Conservation (phyloP, 2,797 vertebrate genomes). For the Danio tinwini region DNA sequence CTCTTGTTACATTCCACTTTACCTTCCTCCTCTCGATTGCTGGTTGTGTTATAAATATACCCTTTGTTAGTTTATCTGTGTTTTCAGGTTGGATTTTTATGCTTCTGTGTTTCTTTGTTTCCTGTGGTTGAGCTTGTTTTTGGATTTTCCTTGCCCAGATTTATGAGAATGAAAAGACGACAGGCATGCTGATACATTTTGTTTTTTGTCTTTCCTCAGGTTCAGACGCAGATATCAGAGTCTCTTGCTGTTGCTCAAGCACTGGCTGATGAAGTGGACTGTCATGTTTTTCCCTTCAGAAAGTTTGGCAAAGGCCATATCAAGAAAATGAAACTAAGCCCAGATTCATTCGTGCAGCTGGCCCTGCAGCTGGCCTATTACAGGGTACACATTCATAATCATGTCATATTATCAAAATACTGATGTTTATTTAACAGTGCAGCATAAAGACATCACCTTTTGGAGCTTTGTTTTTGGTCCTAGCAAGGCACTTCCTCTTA, state of each 20-base stretch:
- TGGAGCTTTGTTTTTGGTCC: background rate
- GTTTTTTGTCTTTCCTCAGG: slow-evolving; percentile 67
- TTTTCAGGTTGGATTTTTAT: no score
- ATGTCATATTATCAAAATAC: no score
- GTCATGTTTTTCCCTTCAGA: slow-evolving; percentile 77
- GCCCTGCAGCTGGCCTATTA: slow-evolving; percentile 79
- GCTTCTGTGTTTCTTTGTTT: no score
- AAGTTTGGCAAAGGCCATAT: slow-evolving; percentile 79
- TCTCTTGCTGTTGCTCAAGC: slow-evolving; percentile 70
- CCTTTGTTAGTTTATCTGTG: no score
- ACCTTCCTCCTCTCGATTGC: no score
- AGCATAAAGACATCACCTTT: background rate
- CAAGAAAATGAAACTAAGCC: slow-evolving; percentile 74
- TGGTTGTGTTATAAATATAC: no score
- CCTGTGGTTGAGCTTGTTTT: no score
- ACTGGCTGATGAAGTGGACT: slow-evolving; percentile 75
- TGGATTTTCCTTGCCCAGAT: background rate
- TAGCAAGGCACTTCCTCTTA: background rate
- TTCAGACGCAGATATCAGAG: slow-evolving; percentile 73
- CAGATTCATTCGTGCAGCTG: slow-evolving; percentile 78
- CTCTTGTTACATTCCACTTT: no score
- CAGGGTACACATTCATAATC: slow-evolving; percentile 65
- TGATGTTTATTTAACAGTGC: no score
- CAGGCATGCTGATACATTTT: background rate
- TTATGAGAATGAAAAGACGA: background rate